phyloP scores from a whole-genome alignment of 2,888 invertebrate genomes.

The Eurytoma californica region DNA sequence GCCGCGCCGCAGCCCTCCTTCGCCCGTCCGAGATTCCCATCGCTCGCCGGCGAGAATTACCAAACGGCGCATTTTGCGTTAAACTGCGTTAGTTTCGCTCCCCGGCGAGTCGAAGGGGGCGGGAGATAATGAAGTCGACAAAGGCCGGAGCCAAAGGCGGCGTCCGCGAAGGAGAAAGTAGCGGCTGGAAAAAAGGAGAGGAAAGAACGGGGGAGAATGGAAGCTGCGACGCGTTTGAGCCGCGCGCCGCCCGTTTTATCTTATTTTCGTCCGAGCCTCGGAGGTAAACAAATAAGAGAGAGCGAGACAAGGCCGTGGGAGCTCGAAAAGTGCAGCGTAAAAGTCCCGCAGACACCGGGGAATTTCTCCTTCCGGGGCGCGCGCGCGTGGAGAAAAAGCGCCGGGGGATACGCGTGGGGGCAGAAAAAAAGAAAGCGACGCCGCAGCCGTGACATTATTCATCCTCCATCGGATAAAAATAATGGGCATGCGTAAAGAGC shows the following conservation, averaged over 20 bases:
- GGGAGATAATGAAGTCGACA: conserved; percentile 29
- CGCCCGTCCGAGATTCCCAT: no score
- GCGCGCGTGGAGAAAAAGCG: background rate
- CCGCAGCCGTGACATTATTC: conserved; percentile 62
- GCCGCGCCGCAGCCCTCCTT: no score
- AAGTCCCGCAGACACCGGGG: background rate
- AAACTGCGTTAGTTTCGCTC: background rate
- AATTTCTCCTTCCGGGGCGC: background rate
- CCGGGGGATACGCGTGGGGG: background rate
- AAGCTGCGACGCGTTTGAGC: conserved; percentile 23
- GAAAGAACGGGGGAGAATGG: conserved; percentile 9
- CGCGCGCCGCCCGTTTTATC: background rate
- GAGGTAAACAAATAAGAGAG: no score
- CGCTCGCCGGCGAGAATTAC: no score
- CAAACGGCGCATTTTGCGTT: no score
- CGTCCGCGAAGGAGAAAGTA: background rate
- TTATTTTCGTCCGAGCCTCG: background rate
- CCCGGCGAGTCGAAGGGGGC: background rate
- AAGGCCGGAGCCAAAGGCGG: conserved; percentile 11
- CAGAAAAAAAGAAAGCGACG: background rate
- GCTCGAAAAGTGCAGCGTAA: conserved; percentile 29
- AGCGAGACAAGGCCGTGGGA: conserved; percentile 8
- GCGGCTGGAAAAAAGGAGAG: background rate
- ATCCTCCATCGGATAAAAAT: conserved; percentile 67
- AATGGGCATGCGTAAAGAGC: conserved; percentile 61